Evolutionary conservation across 2,113 vertebrate genomes (phyloP), one percentile per base, ranked within the genome.

Genomic region (Periophthalmodon schlosseri): DNA sequence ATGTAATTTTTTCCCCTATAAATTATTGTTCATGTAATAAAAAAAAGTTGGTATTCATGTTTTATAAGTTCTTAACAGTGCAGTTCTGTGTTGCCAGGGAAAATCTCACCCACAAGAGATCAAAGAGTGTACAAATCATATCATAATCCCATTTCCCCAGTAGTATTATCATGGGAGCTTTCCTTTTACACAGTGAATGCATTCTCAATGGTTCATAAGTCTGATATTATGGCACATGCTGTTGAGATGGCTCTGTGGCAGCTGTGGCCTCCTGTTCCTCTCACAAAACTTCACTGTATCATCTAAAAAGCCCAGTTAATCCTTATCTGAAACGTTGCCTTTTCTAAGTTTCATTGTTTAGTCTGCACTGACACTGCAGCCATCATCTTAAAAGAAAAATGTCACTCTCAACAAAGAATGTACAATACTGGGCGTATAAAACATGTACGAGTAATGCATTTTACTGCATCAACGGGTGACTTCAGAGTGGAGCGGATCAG

Each of bases 211-310:
- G 63, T 65, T 9, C 63, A 39, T 65, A 63, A 63, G 60, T 63
- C 60, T 34, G 60, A 28, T 28, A 33, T 34, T 44, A 20, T 44
- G 18, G 63, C 20, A n/a, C 33, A 33, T 65, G 28, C 77, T 77
- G 64, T 21, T 76, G 82, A 81, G 80, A 75, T 18, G 78, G 58
- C 63, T 81, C 78, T 84, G 72, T 76, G 36, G 63, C 90, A 91
- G 88, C 90, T 89, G 71, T 61, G 13, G n/a, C n/a, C 77, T 72
- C 34, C 21, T 46, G 60, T 3, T 64, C 10, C 1, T 79, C 67
- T 65, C 50, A 47, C 69, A 58, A 36, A 21, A 49, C 23, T 6
- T 28, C 23, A 60, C 44, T 56, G 47, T 24, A 49, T 75, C 66
- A 68, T 83, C 81, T 81, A 34, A 52, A 44, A 74, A 66, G 54